These are phyloP conservation scores for Pholis gunnellus DNA, from an alignment of 2,113 vertebrate genomes.

Conservation along the genomic window DNA sequence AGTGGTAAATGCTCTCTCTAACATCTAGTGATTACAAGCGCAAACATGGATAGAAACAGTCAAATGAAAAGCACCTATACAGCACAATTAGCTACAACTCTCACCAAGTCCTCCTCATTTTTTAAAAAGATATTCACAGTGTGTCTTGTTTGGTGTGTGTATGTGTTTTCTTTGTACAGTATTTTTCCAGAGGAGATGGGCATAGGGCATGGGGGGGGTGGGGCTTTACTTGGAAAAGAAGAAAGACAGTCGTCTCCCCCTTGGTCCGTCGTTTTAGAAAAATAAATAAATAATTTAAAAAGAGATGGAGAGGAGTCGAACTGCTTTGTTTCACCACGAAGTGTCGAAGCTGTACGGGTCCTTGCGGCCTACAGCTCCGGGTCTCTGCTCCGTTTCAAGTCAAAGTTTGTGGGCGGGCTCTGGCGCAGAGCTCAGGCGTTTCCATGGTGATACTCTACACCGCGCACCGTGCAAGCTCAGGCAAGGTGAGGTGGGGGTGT, in stretches of 20 bases:
- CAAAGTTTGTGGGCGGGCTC: neutral
- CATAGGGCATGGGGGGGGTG: neutral
- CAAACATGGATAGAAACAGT: constrained; percentile 40
- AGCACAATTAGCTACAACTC: constrained; percentile 54
- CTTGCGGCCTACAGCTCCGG: neutral
- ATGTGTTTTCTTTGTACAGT: neutral
- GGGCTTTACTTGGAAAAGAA: constrained; percentile 10
- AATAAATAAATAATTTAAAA: constrained; percentile 83
- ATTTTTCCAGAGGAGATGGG: neutral
- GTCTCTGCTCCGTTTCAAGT: neutral
- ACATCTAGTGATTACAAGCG: constrained; percentile 49
- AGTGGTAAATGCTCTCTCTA: constrained; percentile 40
- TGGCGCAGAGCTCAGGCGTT: constrained; percentile 11
- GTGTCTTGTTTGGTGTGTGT: neutral
- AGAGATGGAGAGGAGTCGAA: constrained; percentile 19
- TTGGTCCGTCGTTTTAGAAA: constrained; percentile 54
- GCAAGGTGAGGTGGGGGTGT: constrained; percentile 33
- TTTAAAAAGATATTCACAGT: constrained; percentile 19
- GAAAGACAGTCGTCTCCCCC: neutral
- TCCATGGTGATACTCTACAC: constrained; percentile 36
- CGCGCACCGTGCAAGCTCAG: neutral
- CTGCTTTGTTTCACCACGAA: constrained; percentile 16
- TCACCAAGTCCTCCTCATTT: constrained; percentile 2
- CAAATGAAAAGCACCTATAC: constrained; percentile 55
- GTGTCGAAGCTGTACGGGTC: neutral